Evolutionary conservation across 2,797 vertebrate genomes (phyloP).

Genomic region (Cyclopterus lumpus): DNA sequence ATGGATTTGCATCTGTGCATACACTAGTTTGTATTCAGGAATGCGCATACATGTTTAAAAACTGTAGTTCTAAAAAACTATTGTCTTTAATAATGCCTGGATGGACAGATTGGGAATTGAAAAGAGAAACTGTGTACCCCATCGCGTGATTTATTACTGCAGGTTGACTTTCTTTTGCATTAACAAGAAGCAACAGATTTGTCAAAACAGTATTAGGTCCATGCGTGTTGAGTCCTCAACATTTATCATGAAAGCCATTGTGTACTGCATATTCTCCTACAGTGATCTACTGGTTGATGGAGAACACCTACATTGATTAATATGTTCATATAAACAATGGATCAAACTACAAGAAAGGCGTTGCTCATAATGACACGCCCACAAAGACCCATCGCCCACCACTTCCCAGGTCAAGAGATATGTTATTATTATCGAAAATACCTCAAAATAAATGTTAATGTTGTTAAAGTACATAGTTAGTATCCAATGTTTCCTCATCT

Average conservation of each 20-base stretch:
- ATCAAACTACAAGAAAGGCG: no score
- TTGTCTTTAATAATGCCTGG: constrained; percentile 11
- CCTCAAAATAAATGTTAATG: neutral
- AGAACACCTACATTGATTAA: no score
- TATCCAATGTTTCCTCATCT: neutral
- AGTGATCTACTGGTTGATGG: no score
- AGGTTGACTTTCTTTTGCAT: neutral
- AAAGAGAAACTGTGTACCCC: constrained; percentile 16
- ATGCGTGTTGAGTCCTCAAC: neutral
- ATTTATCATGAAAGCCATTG: neutral
- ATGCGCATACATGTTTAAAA: constrained; percentile 17
- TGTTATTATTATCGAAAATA: neutral
- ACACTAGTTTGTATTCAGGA: neutral
- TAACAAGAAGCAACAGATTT: constrained; percentile 1
- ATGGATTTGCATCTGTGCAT: constrained; percentile 10
- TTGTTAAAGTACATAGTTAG: no score
- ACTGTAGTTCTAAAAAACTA: constrained; percentile 5
- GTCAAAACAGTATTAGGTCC: constrained; percentile 21
- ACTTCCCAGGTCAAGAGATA: no score
- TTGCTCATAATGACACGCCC: no score
- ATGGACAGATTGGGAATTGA: constrained; percentile 40
- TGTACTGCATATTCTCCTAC: no score
- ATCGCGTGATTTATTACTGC: constrained; percentile 4
- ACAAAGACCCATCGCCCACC: no score
- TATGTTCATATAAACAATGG: no score